Base-by-base conservation (phyloP, 2,113 vertebrate genomes). In the Xiphorhynchus elegans region DNA sequence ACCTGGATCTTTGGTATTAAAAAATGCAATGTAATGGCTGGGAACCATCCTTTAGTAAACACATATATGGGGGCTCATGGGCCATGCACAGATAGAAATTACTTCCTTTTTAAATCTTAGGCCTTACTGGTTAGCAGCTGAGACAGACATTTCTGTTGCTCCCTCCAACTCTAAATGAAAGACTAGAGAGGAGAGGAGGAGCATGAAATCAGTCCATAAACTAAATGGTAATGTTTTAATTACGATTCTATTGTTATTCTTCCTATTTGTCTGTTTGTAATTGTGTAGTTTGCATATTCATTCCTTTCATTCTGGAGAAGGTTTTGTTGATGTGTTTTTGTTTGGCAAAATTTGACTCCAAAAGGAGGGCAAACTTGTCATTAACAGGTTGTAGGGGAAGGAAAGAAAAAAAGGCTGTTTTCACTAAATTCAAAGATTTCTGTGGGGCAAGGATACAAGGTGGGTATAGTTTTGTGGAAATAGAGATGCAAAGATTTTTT, bases 211-310 rank as follows among this genome's bases (percentile, higher is more conserved):
- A 52, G 31, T 84, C 73, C 28, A 35, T 64, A 84, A 95, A 84
- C n/a, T 49, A 72, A 86, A 95, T 89, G 52, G 52, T 75, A 95
- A 89, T 89, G 79, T 80, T 96, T 93, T 89, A 89, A 94, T 93
- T 94, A 72, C 58, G 39, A 58, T 89, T 92, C 80, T 52, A 53
- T 94, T 96, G 64, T 92, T 86, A 82, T 92, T 96, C 56, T 90
- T 90, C 66, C 47, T 90, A 29, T 90, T 58, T 69, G 46, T 35
- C 75, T 81, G 26, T 76, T 92, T 81, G 60, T 75, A 47, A 21
- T 74, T 75, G 17, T 39, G 31, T 42, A 58, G 25, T 72, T 94
- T 92, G 53, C 77, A 89, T 94, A 93, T 92, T 95, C 73, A 60
- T 96, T 93, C 66, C 35, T 94, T 77, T 84, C 63, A 81, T 86